These are phyloP conservation scores for Luperina nickerlii DNA, from an alignment of 2,888 invertebrate genomes.

Conservation along the genomic window DNA sequence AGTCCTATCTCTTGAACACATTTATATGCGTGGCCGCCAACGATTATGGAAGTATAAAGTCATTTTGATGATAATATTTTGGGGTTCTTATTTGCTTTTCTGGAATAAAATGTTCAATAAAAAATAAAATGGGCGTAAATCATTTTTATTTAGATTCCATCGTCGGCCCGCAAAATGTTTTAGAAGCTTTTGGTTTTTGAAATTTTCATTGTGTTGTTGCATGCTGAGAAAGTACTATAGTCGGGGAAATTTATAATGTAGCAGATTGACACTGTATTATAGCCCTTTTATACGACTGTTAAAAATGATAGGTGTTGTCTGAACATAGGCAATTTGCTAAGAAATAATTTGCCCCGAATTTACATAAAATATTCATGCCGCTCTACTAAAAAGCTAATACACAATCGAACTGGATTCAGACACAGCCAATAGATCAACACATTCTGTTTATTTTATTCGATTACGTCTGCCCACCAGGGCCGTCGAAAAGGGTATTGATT, in stretches of 20 bases:
- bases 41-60: slow-evolving; percentile 56
- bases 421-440: slow-evolving; percentile 27
- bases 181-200: background rate
- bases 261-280: background rate
- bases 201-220: background rate
- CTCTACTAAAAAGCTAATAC: background rate
- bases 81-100: slow-evolving; percentile 41
- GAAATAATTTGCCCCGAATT: background rate
- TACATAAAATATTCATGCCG: background rate
- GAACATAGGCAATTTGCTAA: background rate
- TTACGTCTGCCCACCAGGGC: slow-evolving; percentile 16
- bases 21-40: slow-evolving; percentile 55
- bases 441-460: slow-evolving; percentile 48
- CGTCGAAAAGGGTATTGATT: slow-evolving; percentile 63
- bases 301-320: background rate
- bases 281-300: too few relatives aligned
- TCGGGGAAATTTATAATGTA: too few relatives aligned
- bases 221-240: background rate
- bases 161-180: background rate
- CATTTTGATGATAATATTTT: slow-evolving; percentile 44
- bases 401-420: background rate
- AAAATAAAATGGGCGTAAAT: slow-evolving; percentile 21
- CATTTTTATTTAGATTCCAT: slow-evolving; percentile 30
- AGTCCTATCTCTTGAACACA: slow-evolving; percentile 57
- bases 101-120: slow-evolving; percentile 30